Evolutionary conservation across 1,140 invertebrate species (phyloP), one percentile per base, ranked within the genome.

Genomic region (Lordiphosa mommai): DNA sequence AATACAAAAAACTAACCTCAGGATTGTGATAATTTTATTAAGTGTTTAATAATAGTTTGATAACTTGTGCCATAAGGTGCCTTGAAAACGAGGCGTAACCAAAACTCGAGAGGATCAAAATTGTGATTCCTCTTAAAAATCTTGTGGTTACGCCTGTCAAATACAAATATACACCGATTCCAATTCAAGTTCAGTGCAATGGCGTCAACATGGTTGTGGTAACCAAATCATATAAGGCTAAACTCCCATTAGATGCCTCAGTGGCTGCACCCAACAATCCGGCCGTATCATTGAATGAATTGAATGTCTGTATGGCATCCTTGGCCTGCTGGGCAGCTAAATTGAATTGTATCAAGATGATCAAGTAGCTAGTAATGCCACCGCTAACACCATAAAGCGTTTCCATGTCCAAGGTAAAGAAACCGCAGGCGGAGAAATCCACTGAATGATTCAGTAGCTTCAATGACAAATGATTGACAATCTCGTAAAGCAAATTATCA

Each of bases 321-420:
- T 88, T 88, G 12, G 87, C 80, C 44, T 88, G 88, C 29, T 89
- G 82, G 3, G 88, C 86, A 14, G 88, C 88, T 48, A 89, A 67
- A 64, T 89, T 89, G 20, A 89, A 89, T 60, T 89, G 88, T 33
- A 89, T 89, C 16, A 89, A 52, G 4, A 89, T 89, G 17, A 89
- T 89, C 2, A 89, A 58, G 17, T 89, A 89, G 41, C 88, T 89
- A 0, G 88, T 89, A 29, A 89, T 89, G 10, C 88, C 88, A 17
- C 88, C 88, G 36, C 85, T 87, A 17, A 89, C 88, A 0, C 86
- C 80, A 57, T 89, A 89, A 9, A 89, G 36, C 2, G 88, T 89
- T 44, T 87, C 87, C 88, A 89, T 89, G 41, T 89, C 88, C 44
- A 89, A 46, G 1, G 88, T 86, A 13, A 89, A 89, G 43, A 89